Percentiles rank a stretch among this genome's conserved stretches.
These are phyloP conservation scores for Gila orcuttii DNA, from an alignment of 2,113 vertebrate genomes.

Conservation along the genomic window DNA sequence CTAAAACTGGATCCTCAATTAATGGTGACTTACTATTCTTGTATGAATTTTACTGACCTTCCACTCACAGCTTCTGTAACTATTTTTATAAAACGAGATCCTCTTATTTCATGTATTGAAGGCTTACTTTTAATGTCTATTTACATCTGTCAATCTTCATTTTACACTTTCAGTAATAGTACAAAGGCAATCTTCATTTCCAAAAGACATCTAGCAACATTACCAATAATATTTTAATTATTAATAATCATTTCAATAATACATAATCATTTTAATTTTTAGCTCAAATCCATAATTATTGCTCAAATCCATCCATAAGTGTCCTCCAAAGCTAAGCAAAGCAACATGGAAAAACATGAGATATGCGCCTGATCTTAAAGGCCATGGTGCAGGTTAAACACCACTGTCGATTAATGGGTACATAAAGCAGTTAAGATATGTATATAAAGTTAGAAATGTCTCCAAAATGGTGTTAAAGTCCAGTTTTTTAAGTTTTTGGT, in stretches of 20 bases:
- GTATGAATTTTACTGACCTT: background rate
- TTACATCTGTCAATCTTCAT: background rate
- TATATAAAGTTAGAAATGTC: too few species aligned
- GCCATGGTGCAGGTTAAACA: too few species aligned
- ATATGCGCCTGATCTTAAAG: conserved; percentile 7
- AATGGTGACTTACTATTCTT: background rate
- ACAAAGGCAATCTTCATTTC: background rate
- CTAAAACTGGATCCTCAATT: conserved; percentile 14
- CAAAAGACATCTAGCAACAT: background rate
- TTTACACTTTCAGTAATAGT: background rate
- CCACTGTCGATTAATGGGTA: too few species aligned
- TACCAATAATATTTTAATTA: background rate
- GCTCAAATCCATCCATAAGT: background rate
- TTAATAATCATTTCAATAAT: too few species aligned
- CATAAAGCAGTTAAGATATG: too few species aligned
- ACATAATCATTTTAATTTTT: background rate
- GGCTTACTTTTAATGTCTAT: background rate
- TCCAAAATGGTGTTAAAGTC: too few species aligned
- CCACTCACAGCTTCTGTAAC: conserved; percentile 2
- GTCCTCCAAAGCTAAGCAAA: conserved; percentile 10
- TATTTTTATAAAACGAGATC: background rate
- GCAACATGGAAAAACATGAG: background rate
- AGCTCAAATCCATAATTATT: conserved; percentile 12
- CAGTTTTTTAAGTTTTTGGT: too few species aligned
- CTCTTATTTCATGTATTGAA: background rate